Evolutionary conservation across 2,797 vertebrate genomes (phyloP), one percentile per base, ranked within the genome.

Genomic region (Notolabrus celidotus): DNA sequence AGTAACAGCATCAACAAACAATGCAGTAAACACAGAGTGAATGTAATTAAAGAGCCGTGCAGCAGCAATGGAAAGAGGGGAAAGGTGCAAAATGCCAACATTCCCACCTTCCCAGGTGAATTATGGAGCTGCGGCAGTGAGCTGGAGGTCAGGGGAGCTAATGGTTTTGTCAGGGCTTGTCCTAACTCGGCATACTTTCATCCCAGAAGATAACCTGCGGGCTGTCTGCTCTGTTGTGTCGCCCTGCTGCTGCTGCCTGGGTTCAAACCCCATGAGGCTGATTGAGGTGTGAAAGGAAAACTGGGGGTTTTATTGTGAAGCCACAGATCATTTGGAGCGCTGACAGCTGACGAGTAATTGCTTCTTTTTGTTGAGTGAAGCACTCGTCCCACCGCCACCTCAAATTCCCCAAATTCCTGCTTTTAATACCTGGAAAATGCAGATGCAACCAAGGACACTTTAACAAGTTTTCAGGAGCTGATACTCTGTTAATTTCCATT

Each of bases 81-180:
- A 78, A 80, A 72, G 62, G 70, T 80, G 53, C 10, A 49, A 45
- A 22, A 49, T 0, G 20, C 65, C 59, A 62, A 60, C 49, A 59
- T 15, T 33, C 64, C 47, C 12, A 14, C 20, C 16, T 17, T 33
- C 25, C n/a, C 50, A 33, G 53, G 63, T 71, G 77, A 87, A 47
- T 83, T 78, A 72, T 74, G 72, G 78, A 36, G 67, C 81, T 57
- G 60, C 69, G 10, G 16, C 69, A 50, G 65, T 60, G 75, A 82
- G 72, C 82, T 72, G 63, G 54, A 86, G 92, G 90, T 93, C 92
- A 88, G 17, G 41, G 73, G 47, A 86, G 87, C 69, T 85, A 83
- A 86, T 77, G 74, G 80, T 85, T 90, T 90, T 87, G 91, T 92
- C 87, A 70, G 89, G 86, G 71, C 92, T 88, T 92, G 93, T 90